Conservation (phyloP, 2,888 invertebrate species). For the Drosophila sordidula region DNA sequence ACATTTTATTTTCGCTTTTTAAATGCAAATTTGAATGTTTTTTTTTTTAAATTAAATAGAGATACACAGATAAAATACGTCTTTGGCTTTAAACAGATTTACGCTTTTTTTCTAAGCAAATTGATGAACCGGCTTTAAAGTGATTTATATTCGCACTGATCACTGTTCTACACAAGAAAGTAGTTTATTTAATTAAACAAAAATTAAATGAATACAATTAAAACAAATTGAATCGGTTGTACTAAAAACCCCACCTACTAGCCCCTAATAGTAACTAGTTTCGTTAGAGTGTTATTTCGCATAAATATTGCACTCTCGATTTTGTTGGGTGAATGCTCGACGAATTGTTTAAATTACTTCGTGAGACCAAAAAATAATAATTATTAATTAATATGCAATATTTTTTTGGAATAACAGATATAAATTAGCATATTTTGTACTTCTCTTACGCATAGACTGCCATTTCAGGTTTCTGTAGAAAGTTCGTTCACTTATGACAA, state of each 20-base stretch:
- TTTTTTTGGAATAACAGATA: slow-evolving; percentile 8
- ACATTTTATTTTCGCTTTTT: no score
- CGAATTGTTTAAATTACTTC: slow-evolving; percentile 3
- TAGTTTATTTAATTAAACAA: no score
- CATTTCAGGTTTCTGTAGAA: slow-evolving; percentile 47
- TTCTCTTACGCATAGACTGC: slow-evolving; percentile 30
- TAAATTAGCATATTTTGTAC: slow-evolving; percentile 35
- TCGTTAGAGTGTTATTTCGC: no score
- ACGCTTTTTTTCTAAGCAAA: no score
- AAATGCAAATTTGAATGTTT: no score
- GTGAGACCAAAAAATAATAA: slow-evolving; percentile 12
- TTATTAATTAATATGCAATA: slow-evolving; percentile 23
- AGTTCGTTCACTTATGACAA: slow-evolving; percentile 47
- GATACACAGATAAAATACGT: no score
- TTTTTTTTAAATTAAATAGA: no score
- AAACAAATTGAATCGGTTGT: not conserved
- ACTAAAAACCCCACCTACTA: slow-evolving; percentile 26
- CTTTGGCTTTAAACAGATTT: no score
- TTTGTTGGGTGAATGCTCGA: slow-evolving; percentile 21
- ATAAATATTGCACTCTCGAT: slow-evolving; percentile 18
- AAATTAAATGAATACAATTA: no score
- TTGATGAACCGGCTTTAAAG: no score
- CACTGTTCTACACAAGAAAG: no score
- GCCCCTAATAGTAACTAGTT: not conserved
- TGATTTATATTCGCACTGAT: no score